Base-by-base conservation (phyloP, 2,888 invertebrate species). In the Phytoseiulus persimilis region DNA sequence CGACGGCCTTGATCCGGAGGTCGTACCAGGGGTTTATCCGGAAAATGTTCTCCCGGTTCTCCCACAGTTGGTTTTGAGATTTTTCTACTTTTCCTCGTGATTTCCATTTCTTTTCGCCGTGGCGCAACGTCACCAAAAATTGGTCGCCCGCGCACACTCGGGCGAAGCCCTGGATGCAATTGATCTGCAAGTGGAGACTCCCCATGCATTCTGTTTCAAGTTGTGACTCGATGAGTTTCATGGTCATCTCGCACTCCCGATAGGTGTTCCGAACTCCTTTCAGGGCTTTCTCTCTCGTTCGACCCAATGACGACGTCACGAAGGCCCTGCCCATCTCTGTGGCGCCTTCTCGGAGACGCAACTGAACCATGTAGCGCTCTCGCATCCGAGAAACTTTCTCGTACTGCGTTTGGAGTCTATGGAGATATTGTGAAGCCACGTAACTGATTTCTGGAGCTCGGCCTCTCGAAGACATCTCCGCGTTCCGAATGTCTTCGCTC, bases 111-210 rank as follows among this genome's bases (percentile, higher is more conserved):
- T 83, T 89, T 31, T 92, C 91, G 6, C 94, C 94, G 91, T 94
- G 94, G 90, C 93, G 92, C 23, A 94, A 92, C 2, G 93, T 92
- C 39, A 94, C 93, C 91, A 94, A 94, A 92, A 94, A 94, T 39
- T 94, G 93, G 92, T 94, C 94, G 2, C 94, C 94, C 0, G 94
- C 93, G 91, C 94, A 94, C 83, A 94, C 92, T 9, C 94, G 92
- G 6, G 94, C 94, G 92, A 94, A 94, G 23, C 94, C 94, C 91
- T 93, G 94, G 91, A 94, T 94, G 45, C 94, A 94, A 94, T 90
- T 83, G 45, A 90, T 90, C 65, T 90, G 90, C 9, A 90, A 46
- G 31, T 87, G 87, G 28, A 87, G 32, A 33, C 87, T 87, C 23
- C 87, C 87, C 87, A 87, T 33, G 45, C 87, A 87, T 87, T 87